phyloP scores from a whole-genome alignment of 2,113 vertebrate species.

The Noctilio leporinus region DNA sequence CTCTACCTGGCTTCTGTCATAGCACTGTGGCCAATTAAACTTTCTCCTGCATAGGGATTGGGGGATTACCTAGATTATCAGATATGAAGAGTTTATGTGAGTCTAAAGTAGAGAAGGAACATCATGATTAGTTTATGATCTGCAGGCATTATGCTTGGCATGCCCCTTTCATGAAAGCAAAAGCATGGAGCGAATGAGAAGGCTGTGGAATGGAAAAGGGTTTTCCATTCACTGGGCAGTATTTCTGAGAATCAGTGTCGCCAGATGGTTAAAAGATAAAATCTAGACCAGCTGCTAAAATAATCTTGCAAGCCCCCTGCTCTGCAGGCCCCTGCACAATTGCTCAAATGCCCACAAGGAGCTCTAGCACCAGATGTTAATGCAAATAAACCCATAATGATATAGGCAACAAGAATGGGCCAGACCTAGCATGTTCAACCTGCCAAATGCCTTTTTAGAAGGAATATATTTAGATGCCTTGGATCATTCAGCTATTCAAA shows the following conservation, averaged over 20 bases:
- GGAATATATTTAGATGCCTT: neutral
- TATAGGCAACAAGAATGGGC: neutral
- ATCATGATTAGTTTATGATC: neutral
- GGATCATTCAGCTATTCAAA: neutral
- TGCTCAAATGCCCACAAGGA: neutral
- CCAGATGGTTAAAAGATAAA: neutral
- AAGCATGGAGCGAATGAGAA: neutral
- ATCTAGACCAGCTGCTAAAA: neutral
- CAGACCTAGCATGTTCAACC: neutral
- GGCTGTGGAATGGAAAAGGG: neutral
- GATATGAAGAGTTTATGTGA: neutral
- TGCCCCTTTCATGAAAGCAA: neutral
- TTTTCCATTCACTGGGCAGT: neutral
- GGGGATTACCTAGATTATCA: neutral
- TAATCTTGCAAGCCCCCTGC: neutral
- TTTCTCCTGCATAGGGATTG: fast-evolving
- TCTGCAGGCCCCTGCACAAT: neutral
- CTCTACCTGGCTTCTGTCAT: neutral
- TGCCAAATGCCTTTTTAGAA: neutral
- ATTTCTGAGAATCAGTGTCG: neutral
- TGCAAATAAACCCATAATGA: neutral
- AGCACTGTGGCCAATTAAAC: neutral
- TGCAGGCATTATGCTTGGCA: neutral
- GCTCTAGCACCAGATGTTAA: neutral
- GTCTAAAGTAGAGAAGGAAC: neutral